phyloP scores from a whole-genome alignment of 1,140 invertebrate genomes.

The Lepidurus apus region DNA sequence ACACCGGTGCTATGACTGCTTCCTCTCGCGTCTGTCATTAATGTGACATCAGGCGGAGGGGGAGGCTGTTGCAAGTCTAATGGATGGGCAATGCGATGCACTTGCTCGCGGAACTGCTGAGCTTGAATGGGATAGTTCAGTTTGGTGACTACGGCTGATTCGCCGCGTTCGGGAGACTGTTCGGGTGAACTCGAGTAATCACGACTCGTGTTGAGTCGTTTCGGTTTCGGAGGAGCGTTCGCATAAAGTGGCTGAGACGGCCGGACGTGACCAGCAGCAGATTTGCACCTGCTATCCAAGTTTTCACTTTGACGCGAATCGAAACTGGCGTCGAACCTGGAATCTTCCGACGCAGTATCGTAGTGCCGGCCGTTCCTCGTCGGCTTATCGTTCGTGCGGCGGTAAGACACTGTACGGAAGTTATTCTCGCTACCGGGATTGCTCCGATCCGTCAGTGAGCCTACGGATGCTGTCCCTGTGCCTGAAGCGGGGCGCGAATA shows the following conservation, averaged over 20 bases:
- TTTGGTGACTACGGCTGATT: constrained; percentile 29
- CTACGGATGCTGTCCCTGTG: constrained; percentile 4
- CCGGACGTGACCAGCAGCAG: constrained; percentile 30
- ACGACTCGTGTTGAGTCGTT: constrained; percentile 58
- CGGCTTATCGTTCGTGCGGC: background rate
- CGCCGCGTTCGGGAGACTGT: constrained; percentile 43
- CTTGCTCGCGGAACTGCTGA: constrained; percentile 24
- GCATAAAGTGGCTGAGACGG: constrained; percentile 68
- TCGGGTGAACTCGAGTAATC: constrained; percentile 65
- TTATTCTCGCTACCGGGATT: background rate
- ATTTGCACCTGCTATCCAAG: constrained; percentile 33
- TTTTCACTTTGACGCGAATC: constrained; percentile 12
- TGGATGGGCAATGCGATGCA: background rate
- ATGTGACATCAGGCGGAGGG: background rate
- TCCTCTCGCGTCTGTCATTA: constrained; percentile 15
- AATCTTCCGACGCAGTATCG: background rate
- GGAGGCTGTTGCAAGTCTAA: constrained; percentile 11
- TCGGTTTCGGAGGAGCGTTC: constrained; percentile 80
- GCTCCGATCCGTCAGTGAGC: background rate
- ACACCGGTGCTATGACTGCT: background rate
- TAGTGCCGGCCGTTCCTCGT: background rate
- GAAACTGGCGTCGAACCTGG: constrained; percentile 16
- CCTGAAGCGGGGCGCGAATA: constrained; percentile 9
- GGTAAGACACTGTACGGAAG: background rate
- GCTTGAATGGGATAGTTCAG: constrained; percentile 13